Conservation (phyloP, 2,797 vertebrate species). For the Okamejei kenojei region DNA sequence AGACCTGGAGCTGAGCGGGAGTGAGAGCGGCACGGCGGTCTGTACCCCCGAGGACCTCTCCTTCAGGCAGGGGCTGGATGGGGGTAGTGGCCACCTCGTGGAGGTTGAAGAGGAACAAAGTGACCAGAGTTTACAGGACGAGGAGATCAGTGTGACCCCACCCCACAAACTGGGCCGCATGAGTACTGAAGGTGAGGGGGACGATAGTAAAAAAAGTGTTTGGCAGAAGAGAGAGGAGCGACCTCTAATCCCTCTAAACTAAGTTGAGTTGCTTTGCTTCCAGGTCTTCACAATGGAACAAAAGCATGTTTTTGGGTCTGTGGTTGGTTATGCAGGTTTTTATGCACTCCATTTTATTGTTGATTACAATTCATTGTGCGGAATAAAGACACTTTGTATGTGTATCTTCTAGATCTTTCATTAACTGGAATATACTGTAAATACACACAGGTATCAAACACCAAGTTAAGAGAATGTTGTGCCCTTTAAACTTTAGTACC, state of each 20-base stretch:
- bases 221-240: constrained; percentile 79
- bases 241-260: constrained; percentile 68
- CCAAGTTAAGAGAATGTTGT: not conserved
- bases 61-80: constrained; percentile 71
- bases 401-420: not conserved
- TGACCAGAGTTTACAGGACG: constrained; percentile 53
- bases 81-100: constrained; percentile 58
- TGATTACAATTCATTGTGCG: constrained; percentile 12
- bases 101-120: constrained; percentile 41
- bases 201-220: constrained; percentile 71
- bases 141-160: constrained; percentile 57
- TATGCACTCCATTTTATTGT: constrained; percentile 2
- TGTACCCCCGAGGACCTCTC: constrained; percentile 81
- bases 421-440: constrained; percentile 22
- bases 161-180: constrained; percentile 43
- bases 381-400: constrained; percentile 24
- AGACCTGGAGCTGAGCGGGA: constrained; percentile 84
- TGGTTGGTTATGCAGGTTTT: not conserved
- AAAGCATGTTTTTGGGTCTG: constrained; percentile 24
- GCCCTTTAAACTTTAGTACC: constrained; percentile 7
- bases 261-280: constrained; percentile 41
- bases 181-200: constrained; percentile 59
- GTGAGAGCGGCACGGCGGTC: constrained; percentile 81
- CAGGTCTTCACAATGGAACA: not conserved
- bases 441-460: constrained; percentile 19